Evolutionary conservation across 2,888 invertebrate species (phyloP), one percentile per base, ranked within the genome.

Genomic region (Drosophila anomalipes): DNA sequence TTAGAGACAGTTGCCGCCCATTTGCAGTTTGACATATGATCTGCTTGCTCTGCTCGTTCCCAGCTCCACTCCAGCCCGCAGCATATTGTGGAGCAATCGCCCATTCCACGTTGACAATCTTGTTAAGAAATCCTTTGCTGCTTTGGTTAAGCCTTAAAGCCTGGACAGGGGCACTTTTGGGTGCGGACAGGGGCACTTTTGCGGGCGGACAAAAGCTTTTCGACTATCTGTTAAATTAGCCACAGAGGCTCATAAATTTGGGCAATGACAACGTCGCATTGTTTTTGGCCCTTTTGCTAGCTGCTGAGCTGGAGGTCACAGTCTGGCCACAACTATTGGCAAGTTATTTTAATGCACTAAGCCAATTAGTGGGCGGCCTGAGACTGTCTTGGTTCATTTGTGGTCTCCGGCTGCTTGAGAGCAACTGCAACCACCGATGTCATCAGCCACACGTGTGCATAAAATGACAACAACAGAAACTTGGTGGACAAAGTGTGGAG

Each of bases 231-330:
- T 75, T 81, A 89, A 89, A 91, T 91, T 84, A 84, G 90, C 91
- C 90, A 86, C 90, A 91, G 89, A 89, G 90, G 57, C 83, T 83
- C 86, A 90, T 91, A 91, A 91, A 91, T 91, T 91, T 91, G 81
- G 74, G 65, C 83, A 88, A 85, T 85, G 82, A 88, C 88, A 90
- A 72, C 88, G 72, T 64, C 62, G 73, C 86, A 80, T 83, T 88
- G 82, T 81, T 79, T 70, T 75, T 72, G 69, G 49, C 65, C 70
- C 63, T 61, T 61, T 61, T 52, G 49, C 41, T 37, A 47, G 53
- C 47, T 26, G 63, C 68, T 72, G 82, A 51, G 53, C 47, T 47
- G 63, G 70, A 74, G 82, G 67, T 79, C 77, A 81, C 70, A 76
- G 80, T 76, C 69, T 78, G 84, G 79, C 87, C 86, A 58, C 84